phyloP scores from a whole-genome alignment of 2,797 vertebrate genomes.

The Alca torda region DNA sequence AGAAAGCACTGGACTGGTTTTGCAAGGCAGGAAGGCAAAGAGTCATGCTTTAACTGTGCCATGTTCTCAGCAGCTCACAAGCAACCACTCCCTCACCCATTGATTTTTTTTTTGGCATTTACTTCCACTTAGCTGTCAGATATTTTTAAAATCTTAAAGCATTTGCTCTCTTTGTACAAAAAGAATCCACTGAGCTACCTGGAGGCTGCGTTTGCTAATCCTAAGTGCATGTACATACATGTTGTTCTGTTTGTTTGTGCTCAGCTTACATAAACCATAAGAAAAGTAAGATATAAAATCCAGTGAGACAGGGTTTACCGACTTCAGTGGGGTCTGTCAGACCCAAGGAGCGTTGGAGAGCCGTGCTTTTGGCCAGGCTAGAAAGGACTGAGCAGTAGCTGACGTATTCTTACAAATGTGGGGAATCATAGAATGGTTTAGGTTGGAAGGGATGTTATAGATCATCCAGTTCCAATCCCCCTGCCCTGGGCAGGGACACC shows the following conservation, averaged over 20 bases:
- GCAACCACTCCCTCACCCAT: not conserved
- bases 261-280: not conserved
- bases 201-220: conserved; percentile 8
- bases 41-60: not conserved
- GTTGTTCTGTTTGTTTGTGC: not conserved
- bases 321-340: not conserved
- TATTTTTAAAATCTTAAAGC: conserved; percentile 5
- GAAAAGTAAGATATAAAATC: not conserved
- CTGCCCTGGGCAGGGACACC: not conserved
- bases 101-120: not conserved
- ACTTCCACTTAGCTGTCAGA: conserved; percentile 23
- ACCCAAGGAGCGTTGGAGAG: not conserved
- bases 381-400: not conserved
- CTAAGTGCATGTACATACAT: not conserved
- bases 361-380: not conserved
- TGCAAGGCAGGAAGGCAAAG: not conserved
- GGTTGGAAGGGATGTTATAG: not conserved
- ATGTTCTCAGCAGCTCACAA: not conserved
- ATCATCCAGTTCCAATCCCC: not conserved
- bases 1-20: not conserved
- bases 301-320: not conserved
- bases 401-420: not conserved
- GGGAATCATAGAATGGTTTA: not conserved
- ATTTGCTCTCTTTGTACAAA: not conserved
- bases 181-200: not conserved